phyloP scores from a whole-genome alignment of 1,140 invertebrate species.

The Drosophila kurseongensis region DNA sequence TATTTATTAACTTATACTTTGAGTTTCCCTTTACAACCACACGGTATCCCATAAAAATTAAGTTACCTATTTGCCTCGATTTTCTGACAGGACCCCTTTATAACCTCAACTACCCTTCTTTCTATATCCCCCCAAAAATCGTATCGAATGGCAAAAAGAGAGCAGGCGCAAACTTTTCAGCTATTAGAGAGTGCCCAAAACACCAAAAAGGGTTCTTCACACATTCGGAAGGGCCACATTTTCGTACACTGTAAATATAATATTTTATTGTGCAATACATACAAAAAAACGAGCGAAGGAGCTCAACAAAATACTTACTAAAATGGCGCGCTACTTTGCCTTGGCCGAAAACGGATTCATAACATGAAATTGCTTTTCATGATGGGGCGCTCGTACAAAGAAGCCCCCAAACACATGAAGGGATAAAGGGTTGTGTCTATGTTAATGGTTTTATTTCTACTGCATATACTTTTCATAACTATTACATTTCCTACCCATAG shows the following conservation, averaged over 20 bases:
- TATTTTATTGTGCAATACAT: constrained; percentile 81
- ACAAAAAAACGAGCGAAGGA: constrained; percentile 30
- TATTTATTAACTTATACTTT: no score
- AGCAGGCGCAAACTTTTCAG: constrained; percentile 41
- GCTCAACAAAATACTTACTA: constrained; percentile 39
- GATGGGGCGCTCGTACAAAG: constrained; percentile 56
- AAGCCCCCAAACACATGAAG: constrained; percentile 34
- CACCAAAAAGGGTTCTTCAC: constrained; percentile 44
- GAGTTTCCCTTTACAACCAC: no score
- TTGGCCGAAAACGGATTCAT: constrained; percentile 79
- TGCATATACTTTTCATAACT: constrained; percentile 73
- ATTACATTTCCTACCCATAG: constrained; percentile 45
- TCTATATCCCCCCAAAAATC: constrained; percentile 2
- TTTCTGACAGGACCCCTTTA: constrained; percentile 3
- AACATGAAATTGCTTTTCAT: constrained; percentile 81
- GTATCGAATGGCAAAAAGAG: constrained; percentile 26
- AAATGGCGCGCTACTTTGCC: constrained; percentile 62
- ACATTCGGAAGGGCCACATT: constrained; percentile 40
- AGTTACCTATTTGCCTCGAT: background rate
- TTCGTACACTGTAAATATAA: constrained; percentile 79
- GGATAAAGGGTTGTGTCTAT: constrained; percentile 49
- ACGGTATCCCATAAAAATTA: background rate
- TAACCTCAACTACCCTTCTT: constrained; percentile 12
- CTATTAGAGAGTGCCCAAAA: constrained; percentile 53
- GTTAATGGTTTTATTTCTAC: constrained; percentile 65